Evolutionary conservation across 1,140 invertebrate genomes (phyloP).

Genomic region (Pentalonia nigronervosa): DNA sequence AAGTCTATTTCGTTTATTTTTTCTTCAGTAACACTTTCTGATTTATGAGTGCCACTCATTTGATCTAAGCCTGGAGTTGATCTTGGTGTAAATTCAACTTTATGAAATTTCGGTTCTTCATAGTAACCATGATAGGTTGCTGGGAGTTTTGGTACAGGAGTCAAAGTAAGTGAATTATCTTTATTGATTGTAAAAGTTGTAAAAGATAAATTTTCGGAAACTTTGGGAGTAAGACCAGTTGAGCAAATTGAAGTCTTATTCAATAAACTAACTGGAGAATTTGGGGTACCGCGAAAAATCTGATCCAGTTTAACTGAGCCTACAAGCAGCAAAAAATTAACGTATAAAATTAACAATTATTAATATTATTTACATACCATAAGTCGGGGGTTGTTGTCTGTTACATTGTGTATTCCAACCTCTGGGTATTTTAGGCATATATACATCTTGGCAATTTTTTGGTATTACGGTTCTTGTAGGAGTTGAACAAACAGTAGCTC

Average conservation of each 20-base stretch:
- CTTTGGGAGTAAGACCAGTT: constrained; percentile 19
- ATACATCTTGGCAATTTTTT: constrained; percentile 60
- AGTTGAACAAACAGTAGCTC: constrained; percentile 43
- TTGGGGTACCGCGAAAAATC: constrained; percentile 61
- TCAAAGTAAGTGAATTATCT: constrained; percentile 40
- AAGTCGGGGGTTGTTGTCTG: constrained; percentile 58
- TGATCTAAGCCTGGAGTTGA: constrained; percentile 55
- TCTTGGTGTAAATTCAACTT: constrained; percentile 54
- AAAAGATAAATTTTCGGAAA: constrained; percentile 21
- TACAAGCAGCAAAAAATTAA: constrained; percentile 55
- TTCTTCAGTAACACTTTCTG: neutral
- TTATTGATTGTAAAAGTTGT: constrained; percentile 42
- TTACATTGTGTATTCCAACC: constrained; percentile 66
- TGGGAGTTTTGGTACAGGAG: constrained; percentile 17
- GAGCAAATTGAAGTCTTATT: constrained; percentile 32
- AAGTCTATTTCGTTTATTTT: neutral
- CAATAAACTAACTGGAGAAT: constrained; percentile 61
- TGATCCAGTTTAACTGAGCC: constrained; percentile 62
- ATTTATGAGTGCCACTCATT: neutral
- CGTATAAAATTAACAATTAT: neutral
- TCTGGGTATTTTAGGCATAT: constrained; percentile 67
- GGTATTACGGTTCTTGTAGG: constrained; percentile 37
- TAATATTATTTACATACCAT: constrained; percentile 44
- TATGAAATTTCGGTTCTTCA: constrained; percentile 43
- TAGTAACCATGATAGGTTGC: constrained; percentile 39